Evolutionary conservation across 2,888 invertebrate genomes (phyloP).

Genomic region (Bellardia pandia): DNA sequence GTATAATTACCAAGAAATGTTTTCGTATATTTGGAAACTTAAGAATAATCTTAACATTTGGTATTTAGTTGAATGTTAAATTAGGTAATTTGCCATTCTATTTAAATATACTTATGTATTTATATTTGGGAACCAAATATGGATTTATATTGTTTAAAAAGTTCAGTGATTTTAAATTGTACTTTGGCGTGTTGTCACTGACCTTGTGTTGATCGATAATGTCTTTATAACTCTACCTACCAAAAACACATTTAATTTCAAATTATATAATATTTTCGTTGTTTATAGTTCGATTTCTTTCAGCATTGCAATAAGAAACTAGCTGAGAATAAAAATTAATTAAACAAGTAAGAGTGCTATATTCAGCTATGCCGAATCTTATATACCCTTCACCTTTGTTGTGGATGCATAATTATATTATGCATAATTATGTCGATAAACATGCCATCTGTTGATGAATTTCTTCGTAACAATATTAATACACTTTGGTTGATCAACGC

Average conservation of each 20-base stretch:
- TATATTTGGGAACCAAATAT: neutral
- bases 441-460: too few relatives aligned
- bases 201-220: neutral
- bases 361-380: too few relatives aligned
- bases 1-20: neutral
- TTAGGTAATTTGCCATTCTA: neutral
- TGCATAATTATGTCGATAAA: too few relatives aligned
- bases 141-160: neutral
- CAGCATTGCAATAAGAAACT: too few relatives aligned
- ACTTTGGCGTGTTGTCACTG: neutral
- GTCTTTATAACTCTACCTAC: too few relatives aligned
- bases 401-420: too few relatives aligned
- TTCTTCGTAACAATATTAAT: too few relatives aligned
- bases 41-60: conserved; percentile 13
- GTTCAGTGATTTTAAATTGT: neutral
- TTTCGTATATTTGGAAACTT: conserved; percentile 1
- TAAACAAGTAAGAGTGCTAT: too few relatives aligned
- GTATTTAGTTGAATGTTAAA: conserved; percentile 5
- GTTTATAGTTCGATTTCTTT: neutral
- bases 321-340: too few relatives aligned
- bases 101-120: neutral
- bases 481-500: too few relatives aligned
- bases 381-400: too few relatives aligned
- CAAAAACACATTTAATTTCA: neutral
- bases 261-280: neutral